Conservation (phyloP, 37 sponge, comb jelly and placozoan genomes). For the Cladorhizidae sp. region DNA sequence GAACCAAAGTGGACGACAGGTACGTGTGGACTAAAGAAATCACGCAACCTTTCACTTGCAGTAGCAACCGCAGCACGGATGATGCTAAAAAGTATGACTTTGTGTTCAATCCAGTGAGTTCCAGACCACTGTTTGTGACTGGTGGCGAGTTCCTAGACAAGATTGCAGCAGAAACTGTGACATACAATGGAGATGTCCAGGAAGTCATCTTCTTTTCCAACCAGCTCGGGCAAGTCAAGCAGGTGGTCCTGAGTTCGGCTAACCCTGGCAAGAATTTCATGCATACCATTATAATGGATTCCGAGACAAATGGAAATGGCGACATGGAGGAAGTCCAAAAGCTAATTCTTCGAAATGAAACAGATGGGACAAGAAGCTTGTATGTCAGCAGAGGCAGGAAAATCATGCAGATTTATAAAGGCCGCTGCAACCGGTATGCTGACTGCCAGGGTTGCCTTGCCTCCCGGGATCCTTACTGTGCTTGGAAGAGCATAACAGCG, state of each 20-base stretch:
- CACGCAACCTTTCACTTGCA: constrained; percentile 24
- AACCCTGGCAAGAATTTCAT: neutral
- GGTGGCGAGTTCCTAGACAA: constrained; percentile 23
- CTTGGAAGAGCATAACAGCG: constrained; percentile 9
- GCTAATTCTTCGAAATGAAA: constrained; percentile 8
- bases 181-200: neutral
- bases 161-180: constrained; percentile 38
- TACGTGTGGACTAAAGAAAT: neutral
- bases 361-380: constrained; percentile 7
- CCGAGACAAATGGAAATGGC: neutral
- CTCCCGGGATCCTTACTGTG: constrained; percentile 68
- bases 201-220: constrained; percentile 37
- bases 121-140: constrained; percentile 29
- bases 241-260: neutral
- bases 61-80: constrained; percentile 18
- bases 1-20: neutral
- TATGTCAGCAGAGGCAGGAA: constrained; percentile 35
- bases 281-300: neutral
- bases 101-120: constrained; percentile 1
- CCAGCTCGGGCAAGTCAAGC: constrained; percentile 30
- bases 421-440: constrained; percentile 31
- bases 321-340: constrained; percentile 4
- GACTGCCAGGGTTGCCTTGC: constrained; percentile 50
- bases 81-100: constrained; percentile 27
- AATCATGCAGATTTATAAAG: constrained; percentile 17